Percentiles rank a stretch among this genome's conserved stretches.
Conservation (phyloP, 2,797 vertebrate species). For the Lycodopsis pacificus region DNA sequence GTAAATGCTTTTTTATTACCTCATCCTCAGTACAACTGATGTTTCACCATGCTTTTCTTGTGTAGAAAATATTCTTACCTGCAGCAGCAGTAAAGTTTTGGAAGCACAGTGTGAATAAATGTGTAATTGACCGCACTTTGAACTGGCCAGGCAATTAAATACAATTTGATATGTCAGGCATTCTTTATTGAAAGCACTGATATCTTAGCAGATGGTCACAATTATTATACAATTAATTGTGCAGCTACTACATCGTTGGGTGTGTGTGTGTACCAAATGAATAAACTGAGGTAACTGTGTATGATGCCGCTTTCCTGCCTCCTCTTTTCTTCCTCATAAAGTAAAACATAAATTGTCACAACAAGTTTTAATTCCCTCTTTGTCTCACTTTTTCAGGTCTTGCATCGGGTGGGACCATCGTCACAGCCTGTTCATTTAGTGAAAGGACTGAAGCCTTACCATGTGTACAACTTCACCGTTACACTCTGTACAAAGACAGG, state of each 20-base stretch:
- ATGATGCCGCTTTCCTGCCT: neutral
- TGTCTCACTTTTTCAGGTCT: conserved; percentile 76
- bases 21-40: neutral
- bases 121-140: neutral
- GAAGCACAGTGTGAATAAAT: neutral
- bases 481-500: conserved; percentile 90
- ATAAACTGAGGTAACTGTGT: neutral
- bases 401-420: conserved; percentile 81
- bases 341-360: neutral
- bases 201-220: neutral
- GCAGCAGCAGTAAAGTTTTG: neutral
- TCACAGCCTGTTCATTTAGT: conserved; percentile 76
- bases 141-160: neutral
- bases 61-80: neutral
- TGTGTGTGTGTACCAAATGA: neutral
- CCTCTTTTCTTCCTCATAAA: neutral
- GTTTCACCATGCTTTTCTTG: neutral
- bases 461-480: conserved; percentile 87
- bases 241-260: too few relatives aligned
- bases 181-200: neutral
- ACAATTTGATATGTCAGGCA: neutral
- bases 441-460: conserved; percentile 86
- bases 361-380: neutral
- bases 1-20: neutral
- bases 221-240: neutral